Evolutionary conservation across 53 echinoderm and acorn worm genomes (phyloP).

Genomic region (Luidia sarsii): DNA sequence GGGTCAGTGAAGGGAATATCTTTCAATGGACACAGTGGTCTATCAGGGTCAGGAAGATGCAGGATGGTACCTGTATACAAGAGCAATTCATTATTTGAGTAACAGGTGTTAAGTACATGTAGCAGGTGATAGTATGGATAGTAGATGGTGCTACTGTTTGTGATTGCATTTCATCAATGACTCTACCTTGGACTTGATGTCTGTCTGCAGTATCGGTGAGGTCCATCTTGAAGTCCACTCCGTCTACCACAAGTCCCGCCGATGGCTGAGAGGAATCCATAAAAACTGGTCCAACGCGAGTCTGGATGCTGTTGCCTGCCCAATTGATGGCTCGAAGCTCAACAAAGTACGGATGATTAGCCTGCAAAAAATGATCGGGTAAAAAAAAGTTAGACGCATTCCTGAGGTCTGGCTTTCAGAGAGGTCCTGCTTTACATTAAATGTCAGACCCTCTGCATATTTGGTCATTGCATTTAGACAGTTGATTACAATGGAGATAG

Average conservation of each 20-base stretch:
- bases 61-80: slow-evolving; percentile 59
- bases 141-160: too few species aligned
- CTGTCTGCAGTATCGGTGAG: slow-evolving; percentile 3
- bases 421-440: slow-evolving; percentile 14
- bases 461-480: too few species aligned
- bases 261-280: slow-evolving; percentile 48
- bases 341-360: slow-evolving; percentile 54
- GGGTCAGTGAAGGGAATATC: slow-evolving; percentile 24
- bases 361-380: neutral
- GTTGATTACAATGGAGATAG: too few species aligned
- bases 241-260: slow-evolving; percentile 56
- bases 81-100: too few species aligned
- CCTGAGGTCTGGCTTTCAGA: neutral
- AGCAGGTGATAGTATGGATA: too few species aligned
- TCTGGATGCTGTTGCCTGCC: slow-evolving; percentile 17
- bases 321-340: slow-evolving; percentile 41
- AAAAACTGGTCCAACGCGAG: slow-evolving; percentile 49
- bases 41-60: slow-evolving; percentile 49
- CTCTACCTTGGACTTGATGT: slow-evolving; percentile 34
- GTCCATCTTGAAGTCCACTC: slow-evolving; percentile 52
- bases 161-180: neutral
- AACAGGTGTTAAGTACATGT: too few species aligned
- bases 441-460: too few species aligned
- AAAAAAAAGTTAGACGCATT: too few species aligned
- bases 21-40: slow-evolving; percentile 29